A percentile compares a stretch with the other conserved stretches of the same genome.
Conservation (phyloP, 2,888 invertebrate species). For the Cyrtodaria siliqua region DNA sequence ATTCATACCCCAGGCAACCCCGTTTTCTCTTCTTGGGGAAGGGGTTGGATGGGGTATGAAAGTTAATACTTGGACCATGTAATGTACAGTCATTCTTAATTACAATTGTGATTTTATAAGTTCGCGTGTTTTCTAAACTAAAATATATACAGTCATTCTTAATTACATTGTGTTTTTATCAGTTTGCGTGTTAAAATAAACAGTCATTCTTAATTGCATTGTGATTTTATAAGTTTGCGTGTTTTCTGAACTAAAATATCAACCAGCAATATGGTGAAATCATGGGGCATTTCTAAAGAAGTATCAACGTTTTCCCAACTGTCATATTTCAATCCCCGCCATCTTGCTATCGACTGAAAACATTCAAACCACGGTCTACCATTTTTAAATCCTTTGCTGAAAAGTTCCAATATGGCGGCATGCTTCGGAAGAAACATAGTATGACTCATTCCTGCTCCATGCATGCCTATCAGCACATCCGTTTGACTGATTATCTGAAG, state of each 20-base stretch:
- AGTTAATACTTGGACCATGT: too few species aligned
- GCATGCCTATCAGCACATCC: constrained; percentile 82
- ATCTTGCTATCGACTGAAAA: constrained; percentile 74
- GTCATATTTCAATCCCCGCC: constrained; percentile 76
- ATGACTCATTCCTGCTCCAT: constrained; percentile 82
- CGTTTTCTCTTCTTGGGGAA: too few species aligned
- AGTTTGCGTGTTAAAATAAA: too few species aligned
- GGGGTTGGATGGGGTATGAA: too few species aligned
- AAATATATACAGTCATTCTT: too few species aligned
- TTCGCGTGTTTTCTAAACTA: too few species aligned
- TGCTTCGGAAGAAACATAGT: constrained; percentile 76
- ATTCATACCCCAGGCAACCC: too few species aligned
- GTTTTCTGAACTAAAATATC: constrained; percentile 50
- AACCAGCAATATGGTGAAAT: constrained; percentile 59
- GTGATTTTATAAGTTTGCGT: background rate
- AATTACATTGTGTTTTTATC: too few species aligned
- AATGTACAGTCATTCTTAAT: too few species aligned
- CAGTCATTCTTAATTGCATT: too few species aligned
- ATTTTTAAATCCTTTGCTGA: constrained; percentile 68
- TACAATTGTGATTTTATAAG: too few species aligned
- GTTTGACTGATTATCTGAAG: constrained; percentile 71
- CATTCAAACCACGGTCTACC: constrained; percentile 65
- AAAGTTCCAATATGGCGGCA: constrained; percentile 77
- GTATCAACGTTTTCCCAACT: constrained; percentile 75
- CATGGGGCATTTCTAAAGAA: constrained; percentile 47